Evolutionary conservation across 2,888 invertebrate genomes (phyloP).

Genomic region (Spicauda simplicius): DNA sequence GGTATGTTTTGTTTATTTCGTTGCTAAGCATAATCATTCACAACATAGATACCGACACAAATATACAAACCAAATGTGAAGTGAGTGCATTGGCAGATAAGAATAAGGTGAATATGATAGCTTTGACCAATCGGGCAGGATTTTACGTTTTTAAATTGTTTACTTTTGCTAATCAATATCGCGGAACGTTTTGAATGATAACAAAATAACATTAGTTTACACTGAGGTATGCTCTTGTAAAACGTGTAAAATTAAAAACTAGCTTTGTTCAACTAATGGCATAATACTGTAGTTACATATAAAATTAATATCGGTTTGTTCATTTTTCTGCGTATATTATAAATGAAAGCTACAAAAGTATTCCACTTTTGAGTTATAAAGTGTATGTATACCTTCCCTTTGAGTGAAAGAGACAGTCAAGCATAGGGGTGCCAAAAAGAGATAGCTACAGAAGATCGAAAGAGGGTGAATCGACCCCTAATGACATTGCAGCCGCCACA

Average conservation of each 20-base stretch:
- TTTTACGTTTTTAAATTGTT: constrained; percentile 44
- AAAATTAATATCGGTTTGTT: neutral
- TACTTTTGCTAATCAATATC: constrained; percentile 45
- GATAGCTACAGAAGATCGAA: constrained; percentile 64
- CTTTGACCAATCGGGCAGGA: constrained; percentile 42
- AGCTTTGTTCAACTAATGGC: too few species aligned
- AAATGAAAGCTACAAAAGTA: constrained; percentile 1
- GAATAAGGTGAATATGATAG: constrained; percentile 47
- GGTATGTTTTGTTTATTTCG: constrained; percentile 1
- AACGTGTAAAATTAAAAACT: neutral
- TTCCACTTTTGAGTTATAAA: constrained; percentile 11
- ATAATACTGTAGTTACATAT: too few species aligned
- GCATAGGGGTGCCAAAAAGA: constrained; percentile 70
- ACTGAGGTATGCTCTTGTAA: neutral
- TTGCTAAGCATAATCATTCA: neutral
- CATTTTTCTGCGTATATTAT: neutral
- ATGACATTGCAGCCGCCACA: constrained; percentile 63
- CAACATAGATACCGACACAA: neutral
- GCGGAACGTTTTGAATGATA: constrained; percentile 24
- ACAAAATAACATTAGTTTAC: constrained; percentile 8
- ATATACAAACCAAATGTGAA: constrained; percentile 38
- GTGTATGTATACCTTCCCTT: constrained; percentile 33
- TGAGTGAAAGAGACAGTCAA: constrained; percentile 60
- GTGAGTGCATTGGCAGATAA: constrained; percentile 75
- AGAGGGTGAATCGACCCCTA: constrained; percentile 81